Percentiles rank a stretch among this genome's conserved stretches.
phyloP scores from a whole-genome alignment of 2,797 vertebrate species.

The Streptopelia turtur region DNA sequence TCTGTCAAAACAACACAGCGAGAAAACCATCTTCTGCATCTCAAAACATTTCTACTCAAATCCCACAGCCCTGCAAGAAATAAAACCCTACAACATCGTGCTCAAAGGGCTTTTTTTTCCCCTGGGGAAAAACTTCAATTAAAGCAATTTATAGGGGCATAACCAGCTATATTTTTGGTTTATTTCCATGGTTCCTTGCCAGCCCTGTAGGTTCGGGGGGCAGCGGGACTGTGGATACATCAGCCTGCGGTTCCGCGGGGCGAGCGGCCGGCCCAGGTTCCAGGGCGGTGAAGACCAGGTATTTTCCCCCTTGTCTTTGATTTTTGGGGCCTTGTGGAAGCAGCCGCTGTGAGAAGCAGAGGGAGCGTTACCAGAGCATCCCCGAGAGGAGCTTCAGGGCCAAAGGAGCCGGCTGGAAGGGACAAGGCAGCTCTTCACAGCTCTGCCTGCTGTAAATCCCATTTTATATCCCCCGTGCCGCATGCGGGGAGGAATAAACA shows the following conservation, averaged over 20 bases:
- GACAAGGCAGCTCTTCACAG: constrained; percentile 36
- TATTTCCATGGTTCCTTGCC: neutral
- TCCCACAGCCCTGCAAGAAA: neutral
- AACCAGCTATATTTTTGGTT: neutral
- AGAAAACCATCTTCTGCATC: neutral
- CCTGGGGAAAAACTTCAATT: neutral
- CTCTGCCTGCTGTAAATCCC: neutral
- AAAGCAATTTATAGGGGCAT: neutral
- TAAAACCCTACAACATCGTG: neutral
- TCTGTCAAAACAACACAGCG: neutral
- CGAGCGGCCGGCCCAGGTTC: neutral
- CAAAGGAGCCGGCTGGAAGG: accelerated
- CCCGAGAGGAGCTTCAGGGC: neutral
- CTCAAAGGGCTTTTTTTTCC: neutral
- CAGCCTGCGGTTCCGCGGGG: no score
- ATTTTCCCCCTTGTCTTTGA: accelerated
- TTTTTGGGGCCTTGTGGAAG: neutral
- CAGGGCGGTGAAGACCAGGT: neutral
- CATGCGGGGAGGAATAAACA: neutral
- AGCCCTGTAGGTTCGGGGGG: neutral
- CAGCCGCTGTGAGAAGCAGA: neutral
- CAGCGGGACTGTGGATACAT: no score
- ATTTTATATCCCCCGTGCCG: neutral
- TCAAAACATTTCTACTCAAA: neutral
- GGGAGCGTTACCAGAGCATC: neutral